Evolutionary conservation across 2,888 invertebrate species (phyloP), one percentile per base, ranked within the genome.

Genomic region (Metallyticus violacea): DNA sequence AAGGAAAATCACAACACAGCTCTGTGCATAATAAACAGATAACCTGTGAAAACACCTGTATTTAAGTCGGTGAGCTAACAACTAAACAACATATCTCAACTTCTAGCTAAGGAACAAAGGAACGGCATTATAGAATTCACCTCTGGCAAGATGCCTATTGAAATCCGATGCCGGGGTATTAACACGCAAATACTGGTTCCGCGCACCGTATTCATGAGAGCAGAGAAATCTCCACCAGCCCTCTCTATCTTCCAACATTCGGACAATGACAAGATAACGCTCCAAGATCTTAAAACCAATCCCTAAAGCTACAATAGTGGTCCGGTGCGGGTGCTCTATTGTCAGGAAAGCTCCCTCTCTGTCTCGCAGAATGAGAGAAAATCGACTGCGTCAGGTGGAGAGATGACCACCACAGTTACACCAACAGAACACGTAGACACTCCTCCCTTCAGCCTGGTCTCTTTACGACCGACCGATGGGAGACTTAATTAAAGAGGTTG

Each of bases 401-500:
- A 62, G 40, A 62, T 62, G 40, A 62, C 40, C 40, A n/a, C n/a
- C n/a, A n/a, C n/a, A n/a, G n/a, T n/a, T n/a, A n/a, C n/a, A n/a
- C 79, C 6, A 25, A 26, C 76, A 27, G 77, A 77, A 83, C 82
- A 83, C 82, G 82, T 83, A 83, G 27, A 26, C 76, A 9, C n/a
- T 7, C 9, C 40, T 9, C 40, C 30, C 7, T 9, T 0, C 40
- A 26, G 27, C 81, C 30, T 30, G 30, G 27, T 77, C 29, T n/a
- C 83, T 83, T 83, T 83, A 83, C 62, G 77, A 83, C 77, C 83
- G 25, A 28, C 83, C 83, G 77, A 83, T 77, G 83, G 83, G 83
- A 83, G 83, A 83, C 83, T 77, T 83, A 83, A 83, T 83, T 83
- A 83, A 83, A 83, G 83, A 83, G 83, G 25, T 77, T 83, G 7